Evolutionary conservation across 2,797 vertebrate genomes (phyloP).

Genomic region (Sternotherus odoratus): DNA sequence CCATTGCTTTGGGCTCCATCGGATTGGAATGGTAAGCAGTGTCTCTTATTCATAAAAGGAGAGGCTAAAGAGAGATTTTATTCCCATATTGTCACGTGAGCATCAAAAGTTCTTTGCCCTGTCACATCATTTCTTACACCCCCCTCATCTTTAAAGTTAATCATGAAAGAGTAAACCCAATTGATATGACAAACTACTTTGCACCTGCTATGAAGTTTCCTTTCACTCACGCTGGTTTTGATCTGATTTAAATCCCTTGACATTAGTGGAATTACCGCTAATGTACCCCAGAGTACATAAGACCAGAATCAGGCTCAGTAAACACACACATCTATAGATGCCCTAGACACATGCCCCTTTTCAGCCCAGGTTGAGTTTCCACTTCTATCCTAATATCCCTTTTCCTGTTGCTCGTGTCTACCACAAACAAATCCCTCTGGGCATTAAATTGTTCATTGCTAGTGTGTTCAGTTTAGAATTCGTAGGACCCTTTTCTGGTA

Average conservation of each 20-base stretch:
- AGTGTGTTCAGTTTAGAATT: not conserved
- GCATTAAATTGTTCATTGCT: not conserved
- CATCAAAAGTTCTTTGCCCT: accelerated
- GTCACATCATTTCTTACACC: accelerated
- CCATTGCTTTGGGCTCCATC: not conserved
- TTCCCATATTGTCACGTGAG: not conserved
- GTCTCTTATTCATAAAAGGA: not conserved
- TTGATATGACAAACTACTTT: not conserved
- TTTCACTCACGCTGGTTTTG: not conserved
- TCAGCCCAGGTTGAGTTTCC: not conserved
- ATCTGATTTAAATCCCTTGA: not conserved
- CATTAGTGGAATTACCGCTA: not conserved
- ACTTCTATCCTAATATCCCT: not conserved
- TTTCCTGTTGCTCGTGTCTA: not conserved
- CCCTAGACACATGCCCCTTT: not conserved
- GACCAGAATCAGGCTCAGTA: not conserved
- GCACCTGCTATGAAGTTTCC: not conserved
- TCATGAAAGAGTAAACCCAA: not conserved
- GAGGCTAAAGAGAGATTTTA: not conserved
- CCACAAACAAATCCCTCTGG: not conserved
- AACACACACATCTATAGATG: not conserved
- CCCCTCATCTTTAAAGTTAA: not conserved
- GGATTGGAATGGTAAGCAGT: not conserved
- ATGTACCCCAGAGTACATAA: not conserved
- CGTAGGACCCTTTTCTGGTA: not conserved